Conservation (phyloP, 2,888 invertebrate species). For the Drosophila percnosoma region DNA sequence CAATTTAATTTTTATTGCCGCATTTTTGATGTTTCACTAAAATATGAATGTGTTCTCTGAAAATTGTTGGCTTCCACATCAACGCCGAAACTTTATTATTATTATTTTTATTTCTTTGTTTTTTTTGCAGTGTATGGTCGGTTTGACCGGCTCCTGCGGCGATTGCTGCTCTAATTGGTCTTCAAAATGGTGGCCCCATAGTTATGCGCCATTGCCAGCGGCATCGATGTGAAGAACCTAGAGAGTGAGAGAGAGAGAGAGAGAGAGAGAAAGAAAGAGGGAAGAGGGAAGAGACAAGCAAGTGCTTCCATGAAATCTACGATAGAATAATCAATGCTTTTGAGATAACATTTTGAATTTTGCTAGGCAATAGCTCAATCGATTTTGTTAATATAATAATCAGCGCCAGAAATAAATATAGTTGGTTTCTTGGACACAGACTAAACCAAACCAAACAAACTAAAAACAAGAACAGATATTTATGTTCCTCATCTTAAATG, state of each 20-base stretch:
- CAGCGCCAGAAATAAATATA: background rate
- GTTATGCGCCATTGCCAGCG: slow-evolving; percentile 55
- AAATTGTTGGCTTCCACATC: slow-evolving; percentile 45
- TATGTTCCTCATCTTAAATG: background rate
- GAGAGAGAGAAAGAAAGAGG: no score
- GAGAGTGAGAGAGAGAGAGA: no score
- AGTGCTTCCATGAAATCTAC: background rate
- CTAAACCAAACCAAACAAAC: background rate
- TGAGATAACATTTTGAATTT: background rate
- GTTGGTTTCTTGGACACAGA: background rate
- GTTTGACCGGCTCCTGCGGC: slow-evolving; percentile 27
- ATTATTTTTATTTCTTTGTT: no score
- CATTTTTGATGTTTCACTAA: slow-evolving; percentile 47
- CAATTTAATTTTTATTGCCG: slow-evolving; percentile 69
- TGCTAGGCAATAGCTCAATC: background rate
- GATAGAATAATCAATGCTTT: background rate
- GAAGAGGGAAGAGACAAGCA: background rate
- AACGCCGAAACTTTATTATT: background rate
- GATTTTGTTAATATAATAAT: background rate
- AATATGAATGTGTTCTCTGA: slow-evolving; percentile 49
- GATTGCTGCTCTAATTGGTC: slow-evolving; percentile 52
- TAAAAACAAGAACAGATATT: background rate
- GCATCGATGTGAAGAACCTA: background rate
- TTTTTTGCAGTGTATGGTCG: slow-evolving; percentile 6
- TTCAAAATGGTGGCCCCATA: slow-evolving; percentile 57